Evolutionary conservation across 2,113 vertebrate genomes (phyloP).

Genomic region (Collichthys lucidus): DNA sequence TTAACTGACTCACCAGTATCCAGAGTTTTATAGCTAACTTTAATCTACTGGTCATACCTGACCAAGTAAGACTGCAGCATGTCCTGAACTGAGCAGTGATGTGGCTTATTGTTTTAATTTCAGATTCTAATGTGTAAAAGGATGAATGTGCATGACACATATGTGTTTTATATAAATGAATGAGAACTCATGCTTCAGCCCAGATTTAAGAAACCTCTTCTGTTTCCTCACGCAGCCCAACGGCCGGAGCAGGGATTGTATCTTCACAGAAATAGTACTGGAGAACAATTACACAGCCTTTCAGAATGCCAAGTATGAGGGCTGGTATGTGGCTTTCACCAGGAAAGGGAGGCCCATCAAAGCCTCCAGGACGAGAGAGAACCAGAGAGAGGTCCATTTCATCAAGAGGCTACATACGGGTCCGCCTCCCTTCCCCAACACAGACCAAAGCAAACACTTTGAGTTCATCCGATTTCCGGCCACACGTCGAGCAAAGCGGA

Average conservation of each 20-base stretch:
- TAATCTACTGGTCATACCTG: neutral
- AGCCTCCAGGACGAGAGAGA: constrained; percentile 90
- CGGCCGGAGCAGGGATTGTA: constrained; percentile 90
- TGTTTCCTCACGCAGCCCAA: constrained; percentile 80
- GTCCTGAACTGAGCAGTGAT: no score
- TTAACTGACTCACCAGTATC: neutral
- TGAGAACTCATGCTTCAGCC: neutral
- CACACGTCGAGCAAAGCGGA: constrained; percentile 86
- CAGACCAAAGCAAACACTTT: constrained; percentile 88
- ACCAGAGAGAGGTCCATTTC: constrained; percentile 94
- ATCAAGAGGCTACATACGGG: constrained; percentile 93
- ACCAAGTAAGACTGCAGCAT: neutral
- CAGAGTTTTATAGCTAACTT: neutral
- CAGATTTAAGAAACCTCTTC: constrained; percentile 7
- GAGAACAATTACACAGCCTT: constrained; percentile 96
- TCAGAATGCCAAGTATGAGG: constrained; percentile 89
- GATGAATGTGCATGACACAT: neutral
- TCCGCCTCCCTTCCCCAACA: constrained; percentile 90
- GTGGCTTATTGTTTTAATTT: no score
- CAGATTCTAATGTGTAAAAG: no score
- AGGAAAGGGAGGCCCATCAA: constrained; percentile 89
- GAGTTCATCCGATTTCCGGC: constrained; percentile 89
- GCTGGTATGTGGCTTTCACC: constrained; percentile 94
- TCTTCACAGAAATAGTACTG: constrained; percentile 94
- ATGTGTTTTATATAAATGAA: neutral